These are phyloP conservation scores for Cartodere bifasciata DNA, from an alignment of 2,888 invertebrate species.

Conservation along the genomic window DNA sequence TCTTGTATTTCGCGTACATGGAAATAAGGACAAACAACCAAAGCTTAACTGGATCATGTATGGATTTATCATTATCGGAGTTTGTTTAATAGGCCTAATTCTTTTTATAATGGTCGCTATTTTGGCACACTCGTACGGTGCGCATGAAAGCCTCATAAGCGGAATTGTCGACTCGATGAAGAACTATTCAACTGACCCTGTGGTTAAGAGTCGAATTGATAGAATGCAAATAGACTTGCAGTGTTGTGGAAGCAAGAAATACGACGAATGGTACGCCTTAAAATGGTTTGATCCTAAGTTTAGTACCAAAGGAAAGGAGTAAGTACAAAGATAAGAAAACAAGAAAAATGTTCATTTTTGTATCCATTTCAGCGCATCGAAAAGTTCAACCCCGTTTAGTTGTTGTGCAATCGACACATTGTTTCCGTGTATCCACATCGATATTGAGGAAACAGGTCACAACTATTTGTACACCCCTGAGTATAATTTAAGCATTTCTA, in stretches of 20 bases:
- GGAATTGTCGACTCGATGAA: constrained; percentile 46
- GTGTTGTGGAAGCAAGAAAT: constrained; percentile 48
- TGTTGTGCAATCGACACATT: constrained; percentile 44
- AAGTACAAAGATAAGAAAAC: no score
- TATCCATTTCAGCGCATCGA: constrained; percentile 10
- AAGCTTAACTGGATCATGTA: constrained; percentile 22
- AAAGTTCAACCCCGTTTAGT: constrained; percentile 48
- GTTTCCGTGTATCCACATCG: constrained; percentile 47
- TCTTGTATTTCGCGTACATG: constrained; percentile 22
- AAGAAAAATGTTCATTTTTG: no score
- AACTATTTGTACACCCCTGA: constrained; percentile 43
- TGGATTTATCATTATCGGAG: constrained; percentile 16
- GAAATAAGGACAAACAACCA: constrained; percentile 14
- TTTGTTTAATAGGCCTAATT: constrained; percentile 17
- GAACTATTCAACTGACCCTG: constrained; percentile 41
- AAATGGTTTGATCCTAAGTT: constrained; percentile 37
- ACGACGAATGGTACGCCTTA: constrained; percentile 49
- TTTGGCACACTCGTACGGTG: constrained; percentile 23
- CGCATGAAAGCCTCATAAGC: constrained; percentile 28
- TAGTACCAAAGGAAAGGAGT: constrained; percentile 12
- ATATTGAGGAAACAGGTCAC: constrained; percentile 39
- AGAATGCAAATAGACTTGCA: constrained; percentile 47
- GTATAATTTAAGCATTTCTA: constrained; percentile 30
- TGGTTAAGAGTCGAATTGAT: constrained; percentile 44
- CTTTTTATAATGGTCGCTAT: constrained; percentile 21